Evolutionary conservation across 2,113 vertebrate genomes (phyloP).

Genomic region (Trachemys scripta): DNA sequence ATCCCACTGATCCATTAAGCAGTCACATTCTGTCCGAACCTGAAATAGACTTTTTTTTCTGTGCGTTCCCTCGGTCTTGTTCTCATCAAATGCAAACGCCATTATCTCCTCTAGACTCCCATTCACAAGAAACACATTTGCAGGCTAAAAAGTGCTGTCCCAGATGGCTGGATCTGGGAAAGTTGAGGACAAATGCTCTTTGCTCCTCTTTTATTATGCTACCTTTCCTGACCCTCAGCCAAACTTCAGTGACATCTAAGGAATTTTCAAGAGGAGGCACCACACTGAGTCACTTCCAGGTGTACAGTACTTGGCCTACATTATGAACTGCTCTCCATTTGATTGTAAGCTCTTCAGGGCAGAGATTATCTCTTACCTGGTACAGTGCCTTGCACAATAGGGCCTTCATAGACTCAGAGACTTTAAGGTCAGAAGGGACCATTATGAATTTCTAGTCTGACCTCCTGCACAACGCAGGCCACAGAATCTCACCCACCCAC

Average conservation of each 20-base stretch:
- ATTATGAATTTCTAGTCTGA: too few relatives aligned
- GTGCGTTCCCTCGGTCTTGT: not conserved
- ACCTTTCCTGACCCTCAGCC: not conserved
- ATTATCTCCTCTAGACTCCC: not conserved
- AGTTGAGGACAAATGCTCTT: not conserved
- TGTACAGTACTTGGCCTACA: accelerated
- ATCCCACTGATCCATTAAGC: not conserved
- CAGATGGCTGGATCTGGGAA: not conserved
- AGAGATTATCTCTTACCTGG: not conserved
- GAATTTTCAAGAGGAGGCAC: not conserved
- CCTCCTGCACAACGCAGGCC: too few relatives aligned
- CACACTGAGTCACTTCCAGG: accelerated
- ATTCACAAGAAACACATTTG: not conserved
- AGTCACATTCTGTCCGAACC: slow-evolving; percentile 6
- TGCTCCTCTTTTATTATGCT: not conserved
- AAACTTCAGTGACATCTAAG: not conserved
- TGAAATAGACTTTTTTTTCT: not conserved
- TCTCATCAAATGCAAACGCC: not conserved
- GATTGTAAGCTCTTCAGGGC: not conserved
- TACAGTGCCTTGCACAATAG: not conserved
- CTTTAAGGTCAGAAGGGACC: too few relatives aligned
- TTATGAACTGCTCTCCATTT: not conserved
- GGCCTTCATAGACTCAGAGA: too few relatives aligned
- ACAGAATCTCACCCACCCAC: too few relatives aligned
- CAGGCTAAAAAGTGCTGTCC: not conserved